Conservation (phyloP, 2,797 vertebrate species). For the Oryzias sinensis region DNA sequence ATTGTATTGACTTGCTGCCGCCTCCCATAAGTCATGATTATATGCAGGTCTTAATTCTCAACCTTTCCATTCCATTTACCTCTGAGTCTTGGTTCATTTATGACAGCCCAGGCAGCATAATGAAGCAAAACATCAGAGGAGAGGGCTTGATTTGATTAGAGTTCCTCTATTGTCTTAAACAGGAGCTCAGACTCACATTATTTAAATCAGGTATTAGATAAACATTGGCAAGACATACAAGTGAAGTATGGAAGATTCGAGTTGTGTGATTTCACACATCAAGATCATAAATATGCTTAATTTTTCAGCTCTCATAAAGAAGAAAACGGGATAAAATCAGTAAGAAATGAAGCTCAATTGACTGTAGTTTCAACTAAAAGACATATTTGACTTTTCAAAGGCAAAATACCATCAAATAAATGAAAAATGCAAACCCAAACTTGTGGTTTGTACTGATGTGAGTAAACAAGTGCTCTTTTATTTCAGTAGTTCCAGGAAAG, state of each 20-base stretch:
- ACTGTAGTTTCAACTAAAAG: too few relatives aligned
- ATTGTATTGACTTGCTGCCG: constrained; percentile 51
- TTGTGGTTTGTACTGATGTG: too few relatives aligned
- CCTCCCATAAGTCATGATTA: constrained; percentile 50
- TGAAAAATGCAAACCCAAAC: too few relatives aligned
- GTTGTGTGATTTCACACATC: too few relatives aligned
- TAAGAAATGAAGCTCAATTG: too few relatives aligned
- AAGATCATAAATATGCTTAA: too few relatives aligned
- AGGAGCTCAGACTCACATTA: neutral
- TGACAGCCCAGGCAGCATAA: constrained; percentile 29
- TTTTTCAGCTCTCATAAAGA: too few relatives aligned
- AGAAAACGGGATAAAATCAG: too few relatives aligned
- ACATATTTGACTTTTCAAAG: too few relatives aligned
- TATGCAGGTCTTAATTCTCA: constrained; percentile 51
- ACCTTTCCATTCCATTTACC: constrained; percentile 51
- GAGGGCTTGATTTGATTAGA: constrained; percentile 48
- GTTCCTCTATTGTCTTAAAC: constrained; percentile 34
- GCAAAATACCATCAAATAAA: too few relatives aligned
- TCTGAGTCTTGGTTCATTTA: constrained; percentile 35
- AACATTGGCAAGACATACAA: neutral
- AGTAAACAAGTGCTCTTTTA: too few relatives aligned
- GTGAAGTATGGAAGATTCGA: neutral
- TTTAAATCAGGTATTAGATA: neutral
- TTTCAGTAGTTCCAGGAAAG: too few relatives aligned
- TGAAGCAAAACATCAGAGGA: constrained; percentile 31